Percentiles rank a stretch among this genome's conserved stretches.
Conservation (phyloP, 1,140 invertebrate species). For the Lepidurus packardi region DNA sequence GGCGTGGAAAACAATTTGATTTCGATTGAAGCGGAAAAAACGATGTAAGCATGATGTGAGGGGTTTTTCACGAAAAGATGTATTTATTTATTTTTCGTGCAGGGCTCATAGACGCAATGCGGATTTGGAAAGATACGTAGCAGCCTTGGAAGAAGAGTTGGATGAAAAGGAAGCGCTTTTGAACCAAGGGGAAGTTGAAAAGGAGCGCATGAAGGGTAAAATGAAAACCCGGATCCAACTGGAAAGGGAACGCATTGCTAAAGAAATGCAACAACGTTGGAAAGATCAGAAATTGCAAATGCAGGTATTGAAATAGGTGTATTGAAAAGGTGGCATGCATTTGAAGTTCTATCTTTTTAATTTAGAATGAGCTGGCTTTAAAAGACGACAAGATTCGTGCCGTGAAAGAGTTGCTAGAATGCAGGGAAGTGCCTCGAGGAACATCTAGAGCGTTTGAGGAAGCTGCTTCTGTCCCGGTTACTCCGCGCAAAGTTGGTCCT, state of each 20-base stretch:
- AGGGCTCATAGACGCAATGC: not conserved
- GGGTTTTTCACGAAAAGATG: not conserved
- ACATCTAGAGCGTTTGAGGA: not conserved
- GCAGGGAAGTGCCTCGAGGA: not conserved
- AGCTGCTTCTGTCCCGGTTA: not conserved
- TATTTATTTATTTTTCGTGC: not conserved
- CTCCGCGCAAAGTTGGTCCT: not conserved
- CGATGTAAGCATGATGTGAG: not conserved
- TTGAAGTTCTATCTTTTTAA: not conserved
- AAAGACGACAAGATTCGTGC: not conserved
- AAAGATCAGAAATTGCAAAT: constrained; percentile 25
- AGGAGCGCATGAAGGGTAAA: constrained; percentile 38
- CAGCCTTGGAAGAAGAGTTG: constrained; percentile 34
- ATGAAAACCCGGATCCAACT: constrained; percentile 34
- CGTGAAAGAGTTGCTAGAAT: not conserved
- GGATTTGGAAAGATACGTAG: not conserved
- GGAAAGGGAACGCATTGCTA: constrained; percentile 29
- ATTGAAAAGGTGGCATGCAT: not conserved
- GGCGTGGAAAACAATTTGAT: not conserved
- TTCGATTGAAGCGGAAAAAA: not conserved
- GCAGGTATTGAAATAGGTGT: not conserved
- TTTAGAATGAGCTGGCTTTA: not conserved
- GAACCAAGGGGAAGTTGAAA: constrained; percentile 39
- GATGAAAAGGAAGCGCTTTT: constrained; percentile 44
- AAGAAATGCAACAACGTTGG: constrained; percentile 27